Evolutionary conservation across 2,113 vertebrate genomes (phyloP).

Genomic region (Spea bombifrons): DNA sequence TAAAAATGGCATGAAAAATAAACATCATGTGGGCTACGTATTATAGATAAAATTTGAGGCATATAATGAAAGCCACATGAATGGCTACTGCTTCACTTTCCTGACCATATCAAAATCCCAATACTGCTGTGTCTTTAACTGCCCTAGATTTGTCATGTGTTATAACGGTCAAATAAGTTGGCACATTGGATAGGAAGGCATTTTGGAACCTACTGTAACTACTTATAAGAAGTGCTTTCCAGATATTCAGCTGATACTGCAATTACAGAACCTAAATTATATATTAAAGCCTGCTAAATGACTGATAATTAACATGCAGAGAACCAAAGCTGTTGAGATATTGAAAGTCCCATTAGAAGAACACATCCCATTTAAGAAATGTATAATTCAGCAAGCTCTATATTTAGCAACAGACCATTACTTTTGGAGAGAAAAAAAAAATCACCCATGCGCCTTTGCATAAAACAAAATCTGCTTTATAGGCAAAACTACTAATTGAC

Average conservation of each 20-base stretch:
- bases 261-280: conserved; percentile 25
- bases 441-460: conserved; percentile 1
- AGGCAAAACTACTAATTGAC: conserved; percentile 38
- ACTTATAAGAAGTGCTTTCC: background rate
- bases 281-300: conserved; percentile 28
- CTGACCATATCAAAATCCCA: too few relatives aligned
- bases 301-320: conserved; percentile 45
- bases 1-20: too few relatives aligned
- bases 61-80: too few relatives aligned
- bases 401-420: conserved; percentile 41
- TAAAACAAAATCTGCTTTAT: conserved; percentile 43
- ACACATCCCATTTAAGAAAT: conserved; percentile 29
- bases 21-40: too few relatives aligned
- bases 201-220: background rate
- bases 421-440: conserved; percentile 20
- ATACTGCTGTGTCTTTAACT: background rate
- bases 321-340: conserved; percentile 24
- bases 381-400: conserved; percentile 42
- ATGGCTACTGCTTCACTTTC: too few relatives aligned
- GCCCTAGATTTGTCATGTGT: too few relatives aligned
- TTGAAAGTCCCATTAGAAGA: conserved; percentile 18
- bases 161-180: background rate
- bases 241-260: conserved; percentile 27
- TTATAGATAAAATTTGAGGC: too few relatives aligned
- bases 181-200: background rate